Evolutionary conservation across 2,888 invertebrate species (phyloP).

Genomic region (Heliconius aoede): DNA sequence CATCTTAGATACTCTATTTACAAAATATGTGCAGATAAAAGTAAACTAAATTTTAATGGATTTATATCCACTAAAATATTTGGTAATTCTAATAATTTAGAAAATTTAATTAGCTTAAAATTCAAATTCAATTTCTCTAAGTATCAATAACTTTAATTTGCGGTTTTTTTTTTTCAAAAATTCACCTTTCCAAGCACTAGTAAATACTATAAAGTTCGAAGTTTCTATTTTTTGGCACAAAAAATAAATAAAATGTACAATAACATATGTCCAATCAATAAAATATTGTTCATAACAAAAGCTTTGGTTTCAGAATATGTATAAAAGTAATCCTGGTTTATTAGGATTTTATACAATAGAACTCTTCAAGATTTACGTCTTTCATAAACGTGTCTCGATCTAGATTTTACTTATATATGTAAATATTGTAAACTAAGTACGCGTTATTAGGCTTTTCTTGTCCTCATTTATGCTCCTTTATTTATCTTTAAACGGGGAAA

Average conservation of each 20-base stretch:
- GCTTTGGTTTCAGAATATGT: background rate
- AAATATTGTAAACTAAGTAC: background rate
- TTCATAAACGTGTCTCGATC: conserved; percentile 17
- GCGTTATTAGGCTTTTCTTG: conserved; percentile 6
- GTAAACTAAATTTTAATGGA: too few relatives aligned
- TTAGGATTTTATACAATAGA: conserved; percentile 26
- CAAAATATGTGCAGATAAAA: too few relatives aligned
- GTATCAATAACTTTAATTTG: background rate
- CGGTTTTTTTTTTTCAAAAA: too few relatives aligned
- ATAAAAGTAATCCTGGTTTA: conserved; percentile 20
- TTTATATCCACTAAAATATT: too few relatives aligned
- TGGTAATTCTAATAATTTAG: too few relatives aligned
- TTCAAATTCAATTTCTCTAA: background rate
- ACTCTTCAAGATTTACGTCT: conserved; percentile 23
- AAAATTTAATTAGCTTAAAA: too few relatives aligned
- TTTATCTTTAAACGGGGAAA: background rate
- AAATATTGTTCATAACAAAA: conserved; percentile 19
- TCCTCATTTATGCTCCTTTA: background rate
- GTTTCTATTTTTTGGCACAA: background rate
- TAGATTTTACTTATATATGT: background rate
- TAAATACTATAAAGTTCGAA: background rate
- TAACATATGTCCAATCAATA: background rate
- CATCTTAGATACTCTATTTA: too few relatives aligned
- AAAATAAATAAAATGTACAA: background rate
- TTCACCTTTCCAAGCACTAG: background rate